Conservation (phyloP, 2,797 vertebrate genomes). For the Characodon lateralis region DNA sequence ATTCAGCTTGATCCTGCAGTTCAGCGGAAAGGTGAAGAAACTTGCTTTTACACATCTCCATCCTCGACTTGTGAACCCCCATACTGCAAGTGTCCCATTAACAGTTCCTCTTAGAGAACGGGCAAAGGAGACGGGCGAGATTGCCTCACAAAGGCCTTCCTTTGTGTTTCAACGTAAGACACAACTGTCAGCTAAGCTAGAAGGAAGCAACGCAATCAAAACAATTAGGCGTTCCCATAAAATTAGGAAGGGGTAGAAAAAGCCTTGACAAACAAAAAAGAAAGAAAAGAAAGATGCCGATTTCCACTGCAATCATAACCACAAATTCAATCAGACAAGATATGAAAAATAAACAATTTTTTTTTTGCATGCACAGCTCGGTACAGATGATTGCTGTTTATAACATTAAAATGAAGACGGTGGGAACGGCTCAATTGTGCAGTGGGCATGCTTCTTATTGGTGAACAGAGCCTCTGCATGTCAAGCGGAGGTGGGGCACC, state of each 20-base stretch:
- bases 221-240: constrained; percentile 37
- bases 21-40: constrained; percentile 51
- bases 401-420: constrained; percentile 82
- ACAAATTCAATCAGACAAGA: constrained; percentile 35
- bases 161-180: constrained; percentile 65
- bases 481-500: constrained; percentile 85
- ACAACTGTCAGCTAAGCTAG: constrained; percentile 40
- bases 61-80: constrained; percentile 62
- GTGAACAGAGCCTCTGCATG: constrained; percentile 87
- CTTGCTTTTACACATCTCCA: constrained; percentile 57
- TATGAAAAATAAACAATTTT: constrained; percentile 57
- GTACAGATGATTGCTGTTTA: constrained; percentile 65
- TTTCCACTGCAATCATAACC: constrained; percentile 23
- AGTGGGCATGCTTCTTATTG: constrained; percentile 80
- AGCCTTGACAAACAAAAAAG: constrained; percentile 5
- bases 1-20: constrained; percentile 25
- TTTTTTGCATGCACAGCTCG: constrained; percentile 46
- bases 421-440: constrained; percentile 87
- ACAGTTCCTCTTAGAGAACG: constrained; percentile 55
- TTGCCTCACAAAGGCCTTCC: constrained; percentile 61
- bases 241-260: constrained; percentile 41
- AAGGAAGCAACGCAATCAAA: constrained; percentile 46
- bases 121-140: constrained; percentile 51
- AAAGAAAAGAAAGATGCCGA: constrained; percentile 13
- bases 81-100: constrained; percentile 72